Base-by-base conservation (phyloP, 2,797 vertebrate species). In the Chelmon rostratus region DNA sequence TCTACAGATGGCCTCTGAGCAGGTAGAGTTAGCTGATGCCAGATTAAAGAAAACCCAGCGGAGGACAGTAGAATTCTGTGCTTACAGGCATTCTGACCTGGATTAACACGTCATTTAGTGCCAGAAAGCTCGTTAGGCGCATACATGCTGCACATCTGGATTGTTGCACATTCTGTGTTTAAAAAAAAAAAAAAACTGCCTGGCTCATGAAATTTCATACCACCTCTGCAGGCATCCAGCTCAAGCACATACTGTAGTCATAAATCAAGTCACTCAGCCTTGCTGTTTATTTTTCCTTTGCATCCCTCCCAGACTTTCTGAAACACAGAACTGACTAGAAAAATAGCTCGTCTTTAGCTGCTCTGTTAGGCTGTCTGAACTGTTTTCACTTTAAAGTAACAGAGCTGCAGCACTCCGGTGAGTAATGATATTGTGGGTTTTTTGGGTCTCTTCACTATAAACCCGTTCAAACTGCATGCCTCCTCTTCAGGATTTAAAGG, bases 221-320 rank as follows among this genome's bases (percentile, higher is more conserved):
- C 38, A 71, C n/a, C 70, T 61, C 78, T 47, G 62, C 68, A 77
- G 74, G 73, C 82, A 69, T 77, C 68, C 58, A 62, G 58, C 50
- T 77, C 68, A 75, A 52, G 68, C 38, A 44, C 66, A 73, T 16
- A n/a, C 33, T 71, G 50, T 3, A 56, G 72, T 56, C 73, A 73
- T 91, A 73, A 86, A 90, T 90, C 83, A 84, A 71, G 62, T 76
- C 61, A 38, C 75, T 72, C 50, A 56, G 64, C 58, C 59, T 25
- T 12, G 19, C 28, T 13, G 42, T 87, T 85, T 86, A 81, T 83
- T 85, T 88, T 87, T 68, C 40, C 53, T 76, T 40, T 78, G 62
- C 47, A 79, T 82, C 40, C 44, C 50, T n/a, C 38, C 35, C 59
- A 70, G 52, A 74, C 76, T 75, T 63, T 72, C 42, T 40, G 19